Evolutionary conservation across 2,888 invertebrate genomes (phyloP).

Genomic region (Mactromeris polynyma): DNA sequence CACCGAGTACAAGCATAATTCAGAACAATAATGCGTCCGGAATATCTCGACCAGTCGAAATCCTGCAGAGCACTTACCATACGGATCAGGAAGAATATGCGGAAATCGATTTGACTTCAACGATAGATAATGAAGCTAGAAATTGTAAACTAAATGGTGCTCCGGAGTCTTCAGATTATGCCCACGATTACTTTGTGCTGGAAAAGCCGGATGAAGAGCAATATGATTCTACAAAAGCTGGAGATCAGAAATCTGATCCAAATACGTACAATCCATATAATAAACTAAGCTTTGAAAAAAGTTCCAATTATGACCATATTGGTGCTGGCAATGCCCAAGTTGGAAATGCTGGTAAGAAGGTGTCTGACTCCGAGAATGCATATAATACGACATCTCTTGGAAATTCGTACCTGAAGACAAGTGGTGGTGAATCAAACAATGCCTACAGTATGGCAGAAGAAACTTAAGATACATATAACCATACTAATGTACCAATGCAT

Average conservation of each 20-base stretch:
- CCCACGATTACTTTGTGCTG: background rate
- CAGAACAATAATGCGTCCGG: background rate
- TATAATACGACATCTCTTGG: background rate
- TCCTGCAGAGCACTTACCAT: background rate
- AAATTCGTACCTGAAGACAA: background rate
- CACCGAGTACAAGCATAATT: background rate
- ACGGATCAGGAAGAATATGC: background rate
- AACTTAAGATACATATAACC: background rate
- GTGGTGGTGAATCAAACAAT: background rate
- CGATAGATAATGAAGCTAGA: background rate
- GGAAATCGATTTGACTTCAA: background rate
- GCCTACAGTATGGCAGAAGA: background rate
- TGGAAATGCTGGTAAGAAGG: background rate
- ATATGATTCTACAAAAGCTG: background rate
- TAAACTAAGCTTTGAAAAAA: background rate
- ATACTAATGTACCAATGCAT: background rate
- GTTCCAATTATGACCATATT: background rate
- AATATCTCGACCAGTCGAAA: background rate
- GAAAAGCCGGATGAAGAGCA: background rate
- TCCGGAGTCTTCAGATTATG: background rate
- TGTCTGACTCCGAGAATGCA: background rate
- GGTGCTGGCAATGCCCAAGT: background rate
- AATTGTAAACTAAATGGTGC: background rate
- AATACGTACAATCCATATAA: background rate
- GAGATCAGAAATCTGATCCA: background rate